Base-by-base conservation (phyloP, 2,888 invertebrate genomes). In the Cosmia trapezina region DNA sequence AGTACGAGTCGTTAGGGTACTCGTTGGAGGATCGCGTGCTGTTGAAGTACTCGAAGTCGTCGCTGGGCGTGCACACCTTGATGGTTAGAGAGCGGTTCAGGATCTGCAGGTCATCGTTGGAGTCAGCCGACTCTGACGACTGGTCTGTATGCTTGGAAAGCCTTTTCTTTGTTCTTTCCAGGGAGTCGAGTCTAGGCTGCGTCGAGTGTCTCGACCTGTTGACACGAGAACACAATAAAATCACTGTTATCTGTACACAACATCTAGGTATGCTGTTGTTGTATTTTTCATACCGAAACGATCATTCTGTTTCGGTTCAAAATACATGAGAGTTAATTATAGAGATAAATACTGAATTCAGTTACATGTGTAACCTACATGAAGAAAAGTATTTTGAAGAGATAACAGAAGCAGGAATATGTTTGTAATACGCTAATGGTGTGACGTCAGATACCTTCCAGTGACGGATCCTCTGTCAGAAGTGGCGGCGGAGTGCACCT, bases 21-120 rank as follows among this genome's bases (percentile, higher is more conserved):
- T 92, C 92, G 65, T 91, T 93, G 70, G 94, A 91, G 12, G 95
- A 93, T 2, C 94, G 90, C 0, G 90, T 76, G 3, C 93, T 96
- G 64, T 97, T 96, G 88, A 97, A 97, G 87, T 97, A 97, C 74
- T 97, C 96, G 87, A 97, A 97, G 87, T 97, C 97, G 91, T 97
- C 97, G 63, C 95, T 95, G 49, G 97, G 96, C n/a, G 96, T 85
- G 75, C 95, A 93, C 72, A 97, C 96, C 87, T 97, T 97, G 63
- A 97, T 91, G 9, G 96, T 94, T 70, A 97, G 92, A 0, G 97
- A 96, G 33, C 96, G 95, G 89, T 95, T 96, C 11, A 96, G 87
- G 5, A 93, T 87, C 61, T 96, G 96, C 33, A 96, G 92, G 76
- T 96, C 96, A 47, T 96, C 96, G 80, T 96, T 94, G 1, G 96